Evolutionary conservation across 2,888 invertebrate genomes (phyloP).

Genomic region (Julus scanicus): DNA sequence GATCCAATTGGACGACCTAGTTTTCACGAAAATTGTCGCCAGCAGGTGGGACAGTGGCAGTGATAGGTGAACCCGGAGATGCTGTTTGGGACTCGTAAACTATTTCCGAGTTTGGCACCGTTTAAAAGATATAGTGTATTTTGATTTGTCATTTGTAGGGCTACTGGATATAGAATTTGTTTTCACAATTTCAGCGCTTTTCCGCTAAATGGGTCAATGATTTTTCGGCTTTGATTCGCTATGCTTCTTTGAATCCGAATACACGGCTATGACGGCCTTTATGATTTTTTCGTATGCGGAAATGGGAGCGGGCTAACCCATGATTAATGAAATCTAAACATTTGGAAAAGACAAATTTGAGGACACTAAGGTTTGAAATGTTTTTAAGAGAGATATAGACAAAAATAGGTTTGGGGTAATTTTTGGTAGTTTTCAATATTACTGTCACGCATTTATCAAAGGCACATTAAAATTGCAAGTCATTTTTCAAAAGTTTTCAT

Average conservation of each 20-base stretch:
- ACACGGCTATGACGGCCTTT: background rate
- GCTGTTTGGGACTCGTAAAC: background rate
- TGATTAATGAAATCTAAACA: too few relatives aligned
- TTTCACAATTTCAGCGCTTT: background rate
- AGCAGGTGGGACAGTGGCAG: background rate
- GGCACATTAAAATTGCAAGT: too few relatives aligned
- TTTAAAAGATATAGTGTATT: background rate
- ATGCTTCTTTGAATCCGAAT: background rate
- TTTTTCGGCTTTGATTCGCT: background rate
- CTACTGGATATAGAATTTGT: constrained; percentile 1
- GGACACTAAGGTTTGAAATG: background rate
- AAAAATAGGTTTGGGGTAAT: too few relatives aligned
- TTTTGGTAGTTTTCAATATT: too few relatives aligned
- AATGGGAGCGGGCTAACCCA: too few relatives aligned
- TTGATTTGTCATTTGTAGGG: background rate
- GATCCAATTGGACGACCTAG: constrained; percentile 4
- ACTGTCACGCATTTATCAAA: too few relatives aligned
- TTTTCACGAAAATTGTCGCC: constrained; percentile 5
- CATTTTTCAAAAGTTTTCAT: too few relatives aligned
- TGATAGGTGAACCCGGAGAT: background rate
- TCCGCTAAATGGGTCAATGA: constrained; percentile 19
- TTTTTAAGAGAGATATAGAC: background rate
- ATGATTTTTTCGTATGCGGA: too few relatives aligned
- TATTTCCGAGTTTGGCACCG: background rate
- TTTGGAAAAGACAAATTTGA: background rate